Percentiles rank a stretch among this genome's conserved stretches.
These are phyloP conservation scores for Batillaria attramentaria DNA, from an alignment of 1,140 invertebrate species.

Conservation along the genomic window DNA sequence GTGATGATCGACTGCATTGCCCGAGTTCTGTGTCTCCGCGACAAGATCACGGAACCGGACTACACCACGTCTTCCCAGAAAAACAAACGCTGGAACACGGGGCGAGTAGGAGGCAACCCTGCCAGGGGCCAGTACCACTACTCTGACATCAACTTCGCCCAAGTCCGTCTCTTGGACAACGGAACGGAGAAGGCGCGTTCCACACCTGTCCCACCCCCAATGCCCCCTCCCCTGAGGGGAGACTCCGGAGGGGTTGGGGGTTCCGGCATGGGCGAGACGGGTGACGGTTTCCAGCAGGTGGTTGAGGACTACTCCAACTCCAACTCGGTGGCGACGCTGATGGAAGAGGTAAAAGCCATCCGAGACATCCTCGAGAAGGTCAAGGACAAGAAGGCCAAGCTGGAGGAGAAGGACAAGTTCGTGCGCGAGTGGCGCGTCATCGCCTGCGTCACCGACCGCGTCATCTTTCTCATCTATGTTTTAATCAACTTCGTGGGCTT, in stretches of 20 bases:
- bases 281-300: conserved; percentile 37
- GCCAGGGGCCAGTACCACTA: conserved; percentile 45
- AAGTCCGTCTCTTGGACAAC: conserved; percentile 55
- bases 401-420: conserved; percentile 61
- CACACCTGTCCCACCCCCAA: conserved; percentile 20
- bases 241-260: neutral
- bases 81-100: conserved; percentile 42
- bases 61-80: conserved; percentile 29
- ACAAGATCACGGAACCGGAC: conserved; percentile 43
- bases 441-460: conserved; percentile 69
- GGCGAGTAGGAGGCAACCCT: conserved; percentile 42
- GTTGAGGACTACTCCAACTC: conserved; percentile 38
- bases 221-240: conserved; percentile 9
- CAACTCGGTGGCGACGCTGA: conserved; percentile 37
- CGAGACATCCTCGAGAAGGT: conserved; percentile 59
- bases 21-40: conserved; percentile 38
- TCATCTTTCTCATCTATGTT: conserved; percentile 71
- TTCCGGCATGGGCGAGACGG: neutral
- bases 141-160: conserved; percentile 48
- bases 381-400: conserved; percentile 54
- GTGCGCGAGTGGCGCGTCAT: conserved; percentile 70
- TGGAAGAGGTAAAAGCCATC: conserved; percentile 59
- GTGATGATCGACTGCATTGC: conserved; percentile 46
- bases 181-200: conserved; percentile 38
- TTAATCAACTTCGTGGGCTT: conserved; percentile 65